Evolutionary conservation across 2,797 vertebrate genomes (phyloP).

Genomic region (Pangasius mekongensis): DNA sequence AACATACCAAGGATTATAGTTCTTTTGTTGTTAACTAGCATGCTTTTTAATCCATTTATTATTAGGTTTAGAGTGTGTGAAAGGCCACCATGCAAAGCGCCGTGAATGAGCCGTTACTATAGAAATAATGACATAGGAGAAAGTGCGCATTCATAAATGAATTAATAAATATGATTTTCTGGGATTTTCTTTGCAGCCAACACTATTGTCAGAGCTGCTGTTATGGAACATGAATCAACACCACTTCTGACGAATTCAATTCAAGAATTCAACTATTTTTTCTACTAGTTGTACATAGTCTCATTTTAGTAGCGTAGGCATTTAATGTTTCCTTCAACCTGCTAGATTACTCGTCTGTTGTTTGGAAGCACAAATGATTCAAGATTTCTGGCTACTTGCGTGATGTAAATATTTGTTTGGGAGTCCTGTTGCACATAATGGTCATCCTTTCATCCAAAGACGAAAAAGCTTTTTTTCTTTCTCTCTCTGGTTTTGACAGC

Average conservation of each 20-base stretch:
- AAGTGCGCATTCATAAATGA: background rate
- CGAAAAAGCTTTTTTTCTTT: background rate
- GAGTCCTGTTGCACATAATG: background rate
- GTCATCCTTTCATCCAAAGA: background rate
- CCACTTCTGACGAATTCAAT: background rate
- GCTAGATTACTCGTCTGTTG: background rate
- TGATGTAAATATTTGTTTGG: slow-evolving; percentile 1
- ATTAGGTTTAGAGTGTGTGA: background rate
- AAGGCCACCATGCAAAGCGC: background rate
- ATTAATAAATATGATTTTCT: background rate
- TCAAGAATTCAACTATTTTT: background rate
- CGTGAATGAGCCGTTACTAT: background rate
- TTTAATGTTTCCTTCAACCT: background rate
- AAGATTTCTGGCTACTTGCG: background rate
- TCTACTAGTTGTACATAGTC: background rate
- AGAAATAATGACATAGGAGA: background rate
- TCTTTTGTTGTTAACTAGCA: too few species aligned
- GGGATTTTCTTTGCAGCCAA: background rate
- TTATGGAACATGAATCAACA: background rate
- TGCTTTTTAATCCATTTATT: background rate
- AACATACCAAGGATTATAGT: background rate
- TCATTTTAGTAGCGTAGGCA: background rate
- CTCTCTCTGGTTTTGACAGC: background rate
- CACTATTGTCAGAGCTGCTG: background rate
- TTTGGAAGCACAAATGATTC: background rate